Conservation (phyloP, 2,888 invertebrate species). For the Morpho deidamia region DNA sequence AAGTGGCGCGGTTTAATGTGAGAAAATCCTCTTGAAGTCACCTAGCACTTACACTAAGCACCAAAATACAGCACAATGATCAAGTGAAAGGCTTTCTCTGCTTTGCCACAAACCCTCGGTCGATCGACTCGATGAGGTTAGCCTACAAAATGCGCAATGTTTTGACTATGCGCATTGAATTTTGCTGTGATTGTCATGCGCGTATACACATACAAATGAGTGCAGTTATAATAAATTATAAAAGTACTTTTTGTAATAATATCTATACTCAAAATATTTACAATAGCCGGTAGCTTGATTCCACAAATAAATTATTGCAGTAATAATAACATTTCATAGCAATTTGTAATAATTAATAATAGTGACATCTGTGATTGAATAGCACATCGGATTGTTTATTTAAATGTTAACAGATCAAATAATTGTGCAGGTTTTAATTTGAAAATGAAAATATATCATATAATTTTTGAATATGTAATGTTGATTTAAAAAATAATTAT, state of each 20-base stretch:
- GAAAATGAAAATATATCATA: no score
- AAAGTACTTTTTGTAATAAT: no score
- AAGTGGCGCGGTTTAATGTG: slow-evolving; percentile 45
- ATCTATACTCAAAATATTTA: no score
- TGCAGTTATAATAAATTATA: no score
- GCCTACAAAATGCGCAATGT: slow-evolving; percentile 70
- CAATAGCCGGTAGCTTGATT: no score
- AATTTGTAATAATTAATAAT: neutral
- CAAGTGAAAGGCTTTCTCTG: slow-evolving; percentile 49
- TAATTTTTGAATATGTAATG: no score
- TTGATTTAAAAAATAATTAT: no score
- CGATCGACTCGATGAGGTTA: slow-evolving; percentile 68
- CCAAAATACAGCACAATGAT: slow-evolving; percentile 65
- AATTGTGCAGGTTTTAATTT: no score
- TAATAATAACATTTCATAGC: no score
- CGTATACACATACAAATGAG: slow-evolving; percentile 28
- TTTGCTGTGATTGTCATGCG: slow-evolving; percentile 62
- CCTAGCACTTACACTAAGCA: slow-evolving; percentile 67
- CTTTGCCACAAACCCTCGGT: slow-evolving; percentile 42
- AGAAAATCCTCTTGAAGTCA: slow-evolving; percentile 52
- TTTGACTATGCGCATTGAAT: slow-evolving; percentile 76
- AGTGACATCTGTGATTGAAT: slow-evolving; percentile 34
- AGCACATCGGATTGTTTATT: slow-evolving; percentile 1
- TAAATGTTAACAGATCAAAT: neutral
- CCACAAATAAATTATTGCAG: no score